These are phyloP conservation scores for Siniperca scherzeri DNA, from an alignment of 2,797 vertebrate species.

Conservation along the genomic window DNA sequence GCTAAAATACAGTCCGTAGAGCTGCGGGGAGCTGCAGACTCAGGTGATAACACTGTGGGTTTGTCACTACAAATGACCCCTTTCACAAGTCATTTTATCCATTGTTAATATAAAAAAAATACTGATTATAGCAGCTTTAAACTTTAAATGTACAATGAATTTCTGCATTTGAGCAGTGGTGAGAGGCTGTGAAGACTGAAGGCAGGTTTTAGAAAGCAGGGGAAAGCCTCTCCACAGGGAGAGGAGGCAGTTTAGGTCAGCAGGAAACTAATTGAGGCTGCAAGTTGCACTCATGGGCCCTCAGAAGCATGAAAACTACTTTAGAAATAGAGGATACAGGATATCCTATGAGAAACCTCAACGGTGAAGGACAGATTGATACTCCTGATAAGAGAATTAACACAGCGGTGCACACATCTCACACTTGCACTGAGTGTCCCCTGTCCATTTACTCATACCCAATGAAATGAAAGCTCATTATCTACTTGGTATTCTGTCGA, in stretches of 20 bases:
- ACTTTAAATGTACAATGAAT: not conserved
- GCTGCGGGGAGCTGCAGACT: not conserved
- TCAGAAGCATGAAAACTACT: conserved; percentile 34
- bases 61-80: not conserved
- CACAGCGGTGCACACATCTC: conserved; percentile 7
- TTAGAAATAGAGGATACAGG: conserved; percentile 40
- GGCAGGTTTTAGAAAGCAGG: conserved; percentile 32
- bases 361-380: conserved; percentile 38
- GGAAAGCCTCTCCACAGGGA: conserved; percentile 36
- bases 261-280: conserved; percentile 64
- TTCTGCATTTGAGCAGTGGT: not conserved
- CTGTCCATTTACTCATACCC: conserved; percentile 9
- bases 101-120: not conserved
- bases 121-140: conserved; percentile 11
- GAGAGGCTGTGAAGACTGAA: conserved; percentile 24
- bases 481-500: conserved; percentile 56
- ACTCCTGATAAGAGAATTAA: conserved; percentile 43
- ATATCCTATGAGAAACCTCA: conserved; percentile 28
- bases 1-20: not conserved
- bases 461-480: conserved; percentile 48
- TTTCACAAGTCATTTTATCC: not conserved
- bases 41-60: not conserved
- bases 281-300: conserved; percentile 36
- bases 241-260: conserved; percentile 46
- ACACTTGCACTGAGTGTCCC: not conserved